Evolutionary conservation across 2,888 invertebrate species (phyloP), one percentile per base, ranked within the genome.

Genomic region (Leptinotarsa tumamoca): DNA sequence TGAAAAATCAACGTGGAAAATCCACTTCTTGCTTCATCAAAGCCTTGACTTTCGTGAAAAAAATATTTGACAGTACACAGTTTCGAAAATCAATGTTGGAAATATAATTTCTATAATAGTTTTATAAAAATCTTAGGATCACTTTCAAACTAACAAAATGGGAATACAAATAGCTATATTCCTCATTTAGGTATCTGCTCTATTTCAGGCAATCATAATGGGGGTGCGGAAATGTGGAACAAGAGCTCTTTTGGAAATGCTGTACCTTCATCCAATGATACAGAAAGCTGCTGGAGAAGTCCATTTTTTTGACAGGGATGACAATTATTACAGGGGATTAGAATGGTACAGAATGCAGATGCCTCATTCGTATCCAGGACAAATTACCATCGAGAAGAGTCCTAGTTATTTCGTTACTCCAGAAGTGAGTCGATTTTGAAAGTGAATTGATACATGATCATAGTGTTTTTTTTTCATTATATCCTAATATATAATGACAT

Each of bases 191-290:
- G 43, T 43, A 7, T 43, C 52, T 14, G 15, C 27, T 21, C 0
- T 4, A 4, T 63, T 71, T 17, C 52, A 83, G 89, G 95, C 96
- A 56, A 92, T 98, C 82, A 98, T 98, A 86, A 95, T 98, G 82
- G 98, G 98, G 69, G 98, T 97, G 49, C 92, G 98, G 83, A 99
- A 99, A 90, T 98, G 98, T 86, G 99, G 99, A 23, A 99, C 99
- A 0, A 90, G 98, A 73, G 99, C 99, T 0, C 92, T 99, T 7
- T 92, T 99, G 72, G 98, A 99, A 90, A 98, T 98, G 95, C 90
- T 99, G 71, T 96, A 97, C 87, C 92, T 98, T 69, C 98, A 99
- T 90, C 96, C 96, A 17, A 93, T 94, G 90, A 95, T 98, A 74
- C 96, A 96, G 87, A 96, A 96, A 86, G 97, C 98, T 2, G 95